These are phyloP conservation scores for Dichetophora obliterata DNA, from an alignment of 2,888 invertebrate genomes.

Conservation along the genomic window DNA sequence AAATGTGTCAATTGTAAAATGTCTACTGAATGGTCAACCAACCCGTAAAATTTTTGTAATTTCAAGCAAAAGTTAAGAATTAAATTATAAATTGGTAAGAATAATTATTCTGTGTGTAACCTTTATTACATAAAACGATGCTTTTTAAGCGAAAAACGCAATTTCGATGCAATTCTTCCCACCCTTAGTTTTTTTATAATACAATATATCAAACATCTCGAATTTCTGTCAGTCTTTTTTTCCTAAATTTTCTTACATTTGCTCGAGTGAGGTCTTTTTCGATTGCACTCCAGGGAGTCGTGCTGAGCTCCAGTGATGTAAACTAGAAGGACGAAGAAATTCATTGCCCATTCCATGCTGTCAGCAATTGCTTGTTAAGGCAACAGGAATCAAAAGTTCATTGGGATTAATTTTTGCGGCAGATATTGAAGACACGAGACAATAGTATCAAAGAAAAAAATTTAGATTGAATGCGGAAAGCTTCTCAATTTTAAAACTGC, in stretches of 20 bases:
- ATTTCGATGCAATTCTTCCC: slow-evolving; percentile 10
- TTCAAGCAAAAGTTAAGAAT: not conserved
- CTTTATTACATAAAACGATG: slow-evolving; percentile 1
- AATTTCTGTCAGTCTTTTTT: slow-evolving; percentile 35
- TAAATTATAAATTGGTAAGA: not conserved
- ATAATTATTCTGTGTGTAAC: not conserved
- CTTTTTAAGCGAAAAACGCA: slow-evolving; percentile 2
- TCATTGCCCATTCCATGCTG: not conserved
- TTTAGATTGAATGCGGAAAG: not conserved
- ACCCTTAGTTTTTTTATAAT: not conserved
- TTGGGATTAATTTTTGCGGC: slow-evolving; percentile 45
- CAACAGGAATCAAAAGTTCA: slow-evolving; percentile 47
- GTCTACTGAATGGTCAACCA: not conserved
- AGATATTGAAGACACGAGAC: slow-evolving; percentile 38
- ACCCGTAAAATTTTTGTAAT: not conserved
- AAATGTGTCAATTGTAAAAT: not conserved
- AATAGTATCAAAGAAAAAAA: slow-evolving; percentile 2
- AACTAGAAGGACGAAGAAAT: not conserved
- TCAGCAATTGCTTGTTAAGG: slow-evolving; percentile 29
- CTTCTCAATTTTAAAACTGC: not conserved
- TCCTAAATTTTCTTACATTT: slow-evolving; percentile 23
- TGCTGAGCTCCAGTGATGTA: slow-evolving; percentile 42
- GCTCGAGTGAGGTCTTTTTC: slow-evolving; percentile 16
- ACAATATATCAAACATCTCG: slow-evolving; percentile 38
- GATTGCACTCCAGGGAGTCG: slow-evolving; percentile 50